phyloP scores from a whole-genome alignment of 2,113 vertebrate species.

The human region GRCh38 chr7:132231001-132231500 shows the following conservation, averaged over 20 bases:
- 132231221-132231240: background rate
- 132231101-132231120: background rate
- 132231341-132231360: background rate
- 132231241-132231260: background rate
- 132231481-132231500: too few species aligned
- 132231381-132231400: too few species aligned
- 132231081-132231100: background rate
- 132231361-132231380: background rate
- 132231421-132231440: too few species aligned
- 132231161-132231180: background rate
- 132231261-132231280: background rate
- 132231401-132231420: too few species aligned
- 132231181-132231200: constrained; percentile 19
- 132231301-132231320: background rate
- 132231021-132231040: background rate
- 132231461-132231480: too few species aligned
- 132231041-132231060: background rate
- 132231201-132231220: background rate
- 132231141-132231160: background rate
- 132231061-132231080: background rate
- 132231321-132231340: background rate
- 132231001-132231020: background rate
- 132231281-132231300: background rate
- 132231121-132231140: background rate
- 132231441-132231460: too few species aligned